These are phyloP conservation scores for Pachypanchax playfairii DNA, from an alignment of 2,113 vertebrate species.

Conservation along the genomic window DNA sequence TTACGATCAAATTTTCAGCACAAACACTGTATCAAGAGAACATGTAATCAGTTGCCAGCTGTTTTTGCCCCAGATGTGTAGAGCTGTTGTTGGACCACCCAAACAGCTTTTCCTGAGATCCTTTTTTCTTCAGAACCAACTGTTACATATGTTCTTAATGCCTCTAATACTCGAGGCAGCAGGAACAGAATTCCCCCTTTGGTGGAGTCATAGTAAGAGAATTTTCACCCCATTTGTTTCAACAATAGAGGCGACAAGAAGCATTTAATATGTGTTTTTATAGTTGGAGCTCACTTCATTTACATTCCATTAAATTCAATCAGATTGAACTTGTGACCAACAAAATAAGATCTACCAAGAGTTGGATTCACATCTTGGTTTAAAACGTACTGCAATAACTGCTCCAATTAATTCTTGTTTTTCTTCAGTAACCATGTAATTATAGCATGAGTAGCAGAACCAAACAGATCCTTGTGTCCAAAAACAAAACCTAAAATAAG, in stretches of 20 bases:
- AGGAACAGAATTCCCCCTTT: conserved; percentile 24
- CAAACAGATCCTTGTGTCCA: background rate
- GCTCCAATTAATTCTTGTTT: conserved; percentile 12
- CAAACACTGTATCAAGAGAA: background rate
- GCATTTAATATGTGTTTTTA: conserved; percentile 9
- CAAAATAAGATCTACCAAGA: background rate
- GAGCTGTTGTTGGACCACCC: conserved; percentile 22
- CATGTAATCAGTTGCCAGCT: conserved; percentile 11
- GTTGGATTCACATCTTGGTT: conserved; percentile 7
- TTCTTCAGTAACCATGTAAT: conserved; percentile 1
- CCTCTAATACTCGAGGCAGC: conserved; percentile 19
- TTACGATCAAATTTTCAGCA: conserved; percentile 4
- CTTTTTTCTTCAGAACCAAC: conserved; percentile 20
- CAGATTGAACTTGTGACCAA: conserved; percentile 9
- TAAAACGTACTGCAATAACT: background rate
- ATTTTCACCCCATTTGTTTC: conserved; percentile 21
- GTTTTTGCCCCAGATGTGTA: conserved; percentile 2
- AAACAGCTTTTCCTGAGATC: conserved; percentile 10
- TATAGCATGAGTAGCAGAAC: background rate
- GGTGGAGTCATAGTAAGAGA: background rate
- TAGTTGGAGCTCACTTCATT: background rate
- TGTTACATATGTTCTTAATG: conserved; percentile 8
- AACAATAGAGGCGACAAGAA: conserved; percentile 7
- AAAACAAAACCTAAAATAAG: too few species aligned
- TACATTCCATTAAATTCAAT: conserved; percentile 1